Base-by-base conservation (phyloP, 2,113 vertebrate species). In the Dicaeum eximium region DNA sequence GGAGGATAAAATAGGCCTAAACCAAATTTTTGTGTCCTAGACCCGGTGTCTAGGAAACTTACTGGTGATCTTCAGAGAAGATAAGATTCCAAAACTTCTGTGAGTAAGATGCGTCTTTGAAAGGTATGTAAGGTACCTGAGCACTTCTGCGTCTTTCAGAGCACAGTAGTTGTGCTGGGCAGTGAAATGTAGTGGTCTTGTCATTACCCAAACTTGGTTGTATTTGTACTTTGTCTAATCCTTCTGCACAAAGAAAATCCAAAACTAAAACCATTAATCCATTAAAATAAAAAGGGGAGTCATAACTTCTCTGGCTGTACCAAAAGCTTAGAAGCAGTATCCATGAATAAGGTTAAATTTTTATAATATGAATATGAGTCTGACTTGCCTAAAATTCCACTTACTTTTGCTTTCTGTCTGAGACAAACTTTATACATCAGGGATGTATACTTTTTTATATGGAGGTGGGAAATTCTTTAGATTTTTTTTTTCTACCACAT, bases 341-440 rank as follows among this genome's bases (percentile, higher is more conserved):
- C 19, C 33, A 19, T 30, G 57, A 48, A 64, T 40, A 27, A 38
- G 5, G 4, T 28, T 73, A 56, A 27, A 37, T 45, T 8, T 62
- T 54, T 67, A 11, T 48, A 60, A 69, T 31, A 28, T 0, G 0
- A 24, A 25, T 30, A 51, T 1, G 17, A 42, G 13, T 10, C 10
- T 64, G 31, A 37, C 6, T 42, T 74, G 27, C 11, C 25, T 51
- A 57, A 80, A 88, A 80, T 73, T 64, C 35, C 35, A 19, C 16
- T 67, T 71, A 13, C 9, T 17, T 5, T 56, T 72, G 17, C 24
- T n/a, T 80, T 57, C 24, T 50, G 1, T 44, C 30, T 24, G 22
- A 31, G 50, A 45, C 17, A 64, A 60, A 20, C 2, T 35, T 42
- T 11, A 38, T 33, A 35, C 6, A 20, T 47, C 10, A n/a, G 15